Percentiles rank a stretch among this genome's conserved stretches.
Evolutionary conservation across 2,888 invertebrate species (phyloP).

Genomic region (Keiferia lycopersicella): DNA sequence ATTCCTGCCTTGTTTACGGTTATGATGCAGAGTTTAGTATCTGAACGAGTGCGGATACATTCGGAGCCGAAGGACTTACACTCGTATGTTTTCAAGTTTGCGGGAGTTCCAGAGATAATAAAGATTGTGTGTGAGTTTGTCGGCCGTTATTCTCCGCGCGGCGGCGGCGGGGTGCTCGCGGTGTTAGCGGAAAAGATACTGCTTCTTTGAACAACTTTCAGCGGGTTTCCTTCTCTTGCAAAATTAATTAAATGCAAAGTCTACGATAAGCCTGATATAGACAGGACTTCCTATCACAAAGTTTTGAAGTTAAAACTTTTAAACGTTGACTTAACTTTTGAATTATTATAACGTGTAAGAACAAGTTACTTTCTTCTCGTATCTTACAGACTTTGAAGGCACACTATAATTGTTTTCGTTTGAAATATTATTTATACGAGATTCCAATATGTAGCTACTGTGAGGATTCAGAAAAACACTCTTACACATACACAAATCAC

Average conservation of each 20-base stretch:
- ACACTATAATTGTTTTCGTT: no score
- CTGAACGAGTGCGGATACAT: conserved; percentile 54
- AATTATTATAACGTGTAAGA: not conserved
- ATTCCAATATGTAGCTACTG: no score
- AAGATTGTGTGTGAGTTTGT: conserved; percentile 47
- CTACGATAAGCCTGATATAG: conserved; percentile 26
- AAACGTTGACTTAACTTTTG: conserved; percentile 13
- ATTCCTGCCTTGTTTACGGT: conserved; percentile 68
- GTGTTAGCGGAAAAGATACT: conserved; percentile 34
- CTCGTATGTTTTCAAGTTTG: conserved; percentile 53
- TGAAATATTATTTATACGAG: no score
- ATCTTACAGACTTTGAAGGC: no score
- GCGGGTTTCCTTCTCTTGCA: conserved; percentile 26
- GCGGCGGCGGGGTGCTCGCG: conserved; percentile 35
- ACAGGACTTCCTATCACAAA: conserved; percentile 20
- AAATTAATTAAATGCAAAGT: conserved; percentile 32
- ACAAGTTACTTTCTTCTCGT: no score
- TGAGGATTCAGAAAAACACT: no score
- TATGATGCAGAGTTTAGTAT: conserved; percentile 64
- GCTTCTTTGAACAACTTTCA: conserved; percentile 34
- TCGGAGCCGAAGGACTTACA: conserved; percentile 41
- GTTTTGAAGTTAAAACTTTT: conserved; percentile 7
- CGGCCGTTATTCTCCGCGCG: conserved; percentile 37
- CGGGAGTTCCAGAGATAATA: conserved; percentile 50
- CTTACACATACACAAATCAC: no score